Evolutionary conservation across 2,113 vertebrate genomes (phyloP), one percentile per base, ranked within the genome.

Genomic region (Tautogolabrus adspersus): DNA sequence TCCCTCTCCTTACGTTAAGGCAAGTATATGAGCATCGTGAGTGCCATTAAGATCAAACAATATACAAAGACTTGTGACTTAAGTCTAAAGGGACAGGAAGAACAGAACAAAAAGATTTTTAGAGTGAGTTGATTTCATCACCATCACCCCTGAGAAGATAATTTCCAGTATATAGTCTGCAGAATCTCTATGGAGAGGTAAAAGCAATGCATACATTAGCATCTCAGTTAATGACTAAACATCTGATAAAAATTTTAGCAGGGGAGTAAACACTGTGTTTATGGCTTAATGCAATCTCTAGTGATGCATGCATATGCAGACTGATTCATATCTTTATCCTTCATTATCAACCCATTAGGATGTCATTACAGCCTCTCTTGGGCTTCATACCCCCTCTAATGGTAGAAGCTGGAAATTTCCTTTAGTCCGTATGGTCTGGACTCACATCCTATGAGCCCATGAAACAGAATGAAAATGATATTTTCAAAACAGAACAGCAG

Each of bases 311-410:
- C 51, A 56, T 38, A 61, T 21, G 46, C 64, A 77, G 56, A 52
- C 30, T 54, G 66, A 78, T 75, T 63, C 18, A 66, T 70, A 72
- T 84, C 75, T 87, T 72, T n/a, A 83, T 22, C 21, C 15, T 9
- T 72, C 72, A 77, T 81, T 52, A 87, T 56, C 46, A 72, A 66
- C 15, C 52, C 23, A 81, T 81, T 71, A 75, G 44, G 19, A 55
- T 30, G 16, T 12, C 69, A 52, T 77, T 30, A 10, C 8, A 61
- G 26, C 37, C 72, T 84, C 11, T 47, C 19, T 51, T 64, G 38
- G 61, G 26, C 64, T 80, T 75, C 66, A 74, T 34, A 46, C 79
- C 82, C 85, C 92, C 76, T 64, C 91, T 89, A 46, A 80, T 90
- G 92, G 87, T 38, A 57, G 47, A 87, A 77, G 0, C 1, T 3